Base-by-base conservation (phyloP, 2,888 invertebrate species). In the Acanthosepion pharaonis region DNA sequence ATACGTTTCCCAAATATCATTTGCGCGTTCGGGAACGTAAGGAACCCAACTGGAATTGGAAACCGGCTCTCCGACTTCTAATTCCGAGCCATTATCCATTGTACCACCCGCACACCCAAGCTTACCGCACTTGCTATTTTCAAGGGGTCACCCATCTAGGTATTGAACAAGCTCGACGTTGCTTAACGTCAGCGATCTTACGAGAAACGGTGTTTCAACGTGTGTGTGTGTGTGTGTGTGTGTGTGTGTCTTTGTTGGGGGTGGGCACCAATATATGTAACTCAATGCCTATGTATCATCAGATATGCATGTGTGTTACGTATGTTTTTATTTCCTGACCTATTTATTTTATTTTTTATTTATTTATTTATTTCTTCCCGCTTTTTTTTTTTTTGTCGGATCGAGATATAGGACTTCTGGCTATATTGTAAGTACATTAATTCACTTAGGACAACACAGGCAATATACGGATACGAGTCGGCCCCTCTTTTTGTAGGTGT, bases 401-500 rank as follows among this genome's bases (percentile, higher is more conserved):
- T 78, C 78, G n/a, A n/a, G n/a, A 78, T 78, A 78, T 78, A 78
- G 78, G 64, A 64, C 64, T 42, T 42, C 42, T 64, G 64, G 64
- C 64, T 64, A n/a, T n/a, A n/a, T n/a, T 78, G 78, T 78, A n/a
- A 78, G 78, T 78, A 78, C 78, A 78, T 78, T n/a, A 78, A 78
- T 78, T 78, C 78, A 78, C 78, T 78, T 78, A 78, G n/a, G 78
- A 78, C 78, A 78, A 78, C 78, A 78, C 33, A 78, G 23, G 78
- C 78, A 78, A 78, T n/a, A 11, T 33, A 78, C 78, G 33, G 78
- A 78, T 78, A n/a, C 78, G 78, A n/a, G n/a, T 78, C 78, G 78
- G 78, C n/a, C 78, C n/a, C n/a, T 78, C 78, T 78, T 78, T 78
- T 78, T 78, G 78, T 78, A 78, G 78, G 78, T 78, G 78, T 78